These are phyloP conservation scores for Formica selysi DNA, from an alignment of 1,140 invertebrate genomes.

Conservation along the genomic window DNA sequence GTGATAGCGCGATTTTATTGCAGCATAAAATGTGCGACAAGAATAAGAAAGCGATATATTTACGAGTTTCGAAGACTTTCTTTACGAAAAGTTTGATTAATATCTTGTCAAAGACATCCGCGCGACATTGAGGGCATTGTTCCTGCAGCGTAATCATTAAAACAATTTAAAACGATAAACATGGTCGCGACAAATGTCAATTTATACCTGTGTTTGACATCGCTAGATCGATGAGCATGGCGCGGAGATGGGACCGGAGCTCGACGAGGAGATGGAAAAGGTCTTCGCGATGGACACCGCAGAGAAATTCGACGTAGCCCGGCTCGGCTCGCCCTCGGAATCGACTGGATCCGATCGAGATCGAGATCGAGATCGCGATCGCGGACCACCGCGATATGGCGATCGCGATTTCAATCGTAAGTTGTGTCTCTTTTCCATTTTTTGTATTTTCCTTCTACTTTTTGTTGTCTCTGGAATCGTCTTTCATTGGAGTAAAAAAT, in stretches of 20 bases:
- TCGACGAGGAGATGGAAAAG: constrained; percentile 93
- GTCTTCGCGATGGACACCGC: constrained; percentile 89
- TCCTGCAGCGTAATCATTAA: not conserved
- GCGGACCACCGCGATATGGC: constrained; percentile 86
- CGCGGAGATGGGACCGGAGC: constrained; percentile 88
- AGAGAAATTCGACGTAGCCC: constrained; percentile 89
- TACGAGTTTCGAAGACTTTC: not conserved
- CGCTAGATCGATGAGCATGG: constrained; percentile 87
- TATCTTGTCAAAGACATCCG: not conserved
- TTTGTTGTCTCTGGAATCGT: not conserved
- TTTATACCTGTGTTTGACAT: not conserved
- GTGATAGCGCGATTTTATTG: not conserved
- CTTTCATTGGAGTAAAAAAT: not conserved
- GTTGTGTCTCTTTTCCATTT: constrained; percentile 64
- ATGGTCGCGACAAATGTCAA: not conserved
- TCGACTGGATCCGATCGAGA: constrained; percentile 85
- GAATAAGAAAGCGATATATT: not conserved
- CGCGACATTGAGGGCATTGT: not conserved
- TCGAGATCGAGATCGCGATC: constrained; percentile 85
- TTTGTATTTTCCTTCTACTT: not conserved
- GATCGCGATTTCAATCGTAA: constrained; percentile 87
- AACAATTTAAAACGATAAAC: not conserved
- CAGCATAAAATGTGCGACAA: not conserved
- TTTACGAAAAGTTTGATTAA: not conserved
- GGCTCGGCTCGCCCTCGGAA: constrained; percentile 86